These are phyloP conservation scores for Oryzias dopingdopingensis DNA, from an alignment of 2,797 vertebrate species.

Conservation along the genomic window DNA sequence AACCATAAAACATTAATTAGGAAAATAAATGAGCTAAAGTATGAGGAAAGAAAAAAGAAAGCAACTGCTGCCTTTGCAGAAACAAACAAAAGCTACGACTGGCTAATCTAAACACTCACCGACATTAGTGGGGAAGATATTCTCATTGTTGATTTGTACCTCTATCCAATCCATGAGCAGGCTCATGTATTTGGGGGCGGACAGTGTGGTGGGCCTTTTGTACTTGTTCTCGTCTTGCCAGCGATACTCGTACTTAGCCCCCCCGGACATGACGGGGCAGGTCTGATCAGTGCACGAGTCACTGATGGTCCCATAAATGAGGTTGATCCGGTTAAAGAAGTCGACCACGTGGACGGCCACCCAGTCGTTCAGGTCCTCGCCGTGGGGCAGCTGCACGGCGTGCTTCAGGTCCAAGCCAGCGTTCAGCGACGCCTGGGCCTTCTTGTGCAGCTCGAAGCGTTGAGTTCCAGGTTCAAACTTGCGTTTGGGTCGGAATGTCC, in stretches of 20 bases:
- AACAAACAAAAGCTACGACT: not conserved
- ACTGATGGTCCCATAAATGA: slow-evolving; percentile 95
- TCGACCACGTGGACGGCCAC: slow-evolving; percentile 96
- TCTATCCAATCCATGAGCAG: slow-evolving; percentile 98
- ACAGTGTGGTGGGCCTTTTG: slow-evolving; percentile 87
- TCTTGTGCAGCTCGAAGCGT: slow-evolving; percentile 94
- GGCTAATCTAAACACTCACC: slow-evolving; percentile 77
- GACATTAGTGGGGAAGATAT: slow-evolving; percentile 90
- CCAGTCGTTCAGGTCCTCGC: slow-evolving; percentile 93
- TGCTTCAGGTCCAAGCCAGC: slow-evolving; percentile 91
- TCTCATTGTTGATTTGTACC: slow-evolving; percentile 95
- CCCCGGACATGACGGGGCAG: slow-evolving; percentile 92
- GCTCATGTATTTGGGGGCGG: slow-evolving; percentile 93
- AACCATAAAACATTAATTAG: no score
- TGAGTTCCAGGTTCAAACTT: slow-evolving; percentile 96
- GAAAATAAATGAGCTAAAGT: no score
- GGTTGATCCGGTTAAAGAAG: slow-evolving; percentile 98
- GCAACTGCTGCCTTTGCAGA: not conserved
- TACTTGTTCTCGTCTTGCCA: slow-evolving; percentile 93
- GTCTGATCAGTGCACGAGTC: slow-evolving; percentile 91
- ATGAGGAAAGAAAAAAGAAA: no score
- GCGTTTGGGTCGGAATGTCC: slow-evolving; percentile 95
- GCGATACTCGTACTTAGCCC: slow-evolving; percentile 93
- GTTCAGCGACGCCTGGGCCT: slow-evolving; percentile 91
- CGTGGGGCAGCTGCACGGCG: slow-evolving; percentile 87